These are phyloP conservation scores for Nudaria mundana DNA, from an alignment of 2,888 invertebrate genomes.

Conservation along the genomic window DNA sequence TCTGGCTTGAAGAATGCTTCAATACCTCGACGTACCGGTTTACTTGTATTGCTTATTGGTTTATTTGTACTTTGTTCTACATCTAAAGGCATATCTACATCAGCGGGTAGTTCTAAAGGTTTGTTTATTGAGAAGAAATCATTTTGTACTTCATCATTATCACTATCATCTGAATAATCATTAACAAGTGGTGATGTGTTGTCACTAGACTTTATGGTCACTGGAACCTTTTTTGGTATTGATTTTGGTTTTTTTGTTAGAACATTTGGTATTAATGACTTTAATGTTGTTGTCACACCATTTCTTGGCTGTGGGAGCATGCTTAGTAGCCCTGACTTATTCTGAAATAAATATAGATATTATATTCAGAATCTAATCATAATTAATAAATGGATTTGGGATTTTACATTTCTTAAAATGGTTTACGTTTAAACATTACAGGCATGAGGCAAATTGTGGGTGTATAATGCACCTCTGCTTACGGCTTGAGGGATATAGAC, in stretches of 20 bases:
- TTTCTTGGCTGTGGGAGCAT: slow-evolving; percentile 86
- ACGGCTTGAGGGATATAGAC: no score
- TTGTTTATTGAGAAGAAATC: slow-evolving; percentile 80
- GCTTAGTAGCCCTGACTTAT: slow-evolving; percentile 84
- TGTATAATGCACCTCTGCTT: no score
- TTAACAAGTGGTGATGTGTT: slow-evolving; percentile 37
- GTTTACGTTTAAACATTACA: no score
- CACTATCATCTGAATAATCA: slow-evolving; percentile 70
- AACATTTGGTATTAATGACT: slow-evolving; percentile 70
- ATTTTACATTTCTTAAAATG: no score
- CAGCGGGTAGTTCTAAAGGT: slow-evolving; percentile 54
- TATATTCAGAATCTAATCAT: no score
- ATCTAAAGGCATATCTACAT: slow-evolving; percentile 58
- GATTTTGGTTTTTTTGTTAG: slow-evolving; percentile 59
- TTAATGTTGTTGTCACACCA: slow-evolving; percentile 50
- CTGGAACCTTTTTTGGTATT: slow-evolving; percentile 38
- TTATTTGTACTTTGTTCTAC: slow-evolving; percentile 34
- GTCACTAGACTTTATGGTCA: slow-evolving; percentile 39
- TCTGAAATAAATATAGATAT: slow-evolving; percentile 68
- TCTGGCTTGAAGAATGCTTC: slow-evolving; percentile 66
- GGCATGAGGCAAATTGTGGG: no score
- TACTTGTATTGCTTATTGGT: slow-evolving; percentile 9
- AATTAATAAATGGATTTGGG: no score
- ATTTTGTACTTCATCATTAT: slow-evolving; percentile 74
- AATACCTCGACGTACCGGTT: slow-evolving; percentile 45